Conservation (phyloP, 2,797 vertebrate species). For the Characodon lateralis region DNA sequence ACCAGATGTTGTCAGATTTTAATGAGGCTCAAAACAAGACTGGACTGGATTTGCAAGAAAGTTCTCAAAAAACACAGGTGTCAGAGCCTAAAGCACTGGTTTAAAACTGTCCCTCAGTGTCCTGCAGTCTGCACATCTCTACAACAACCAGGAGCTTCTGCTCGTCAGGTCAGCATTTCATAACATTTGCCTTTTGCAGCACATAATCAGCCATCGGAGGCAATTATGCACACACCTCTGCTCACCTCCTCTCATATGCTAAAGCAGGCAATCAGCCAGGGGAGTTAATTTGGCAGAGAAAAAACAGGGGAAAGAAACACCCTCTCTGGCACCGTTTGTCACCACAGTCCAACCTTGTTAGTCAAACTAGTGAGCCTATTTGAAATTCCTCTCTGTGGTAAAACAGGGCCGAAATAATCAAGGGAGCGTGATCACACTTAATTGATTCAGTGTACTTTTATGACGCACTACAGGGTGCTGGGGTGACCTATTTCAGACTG, state of each 20-base stretch:
- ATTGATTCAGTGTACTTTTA: constrained; percentile 85
- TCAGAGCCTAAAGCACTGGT: constrained; percentile 34
- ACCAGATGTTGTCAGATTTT: constrained; percentile 80
- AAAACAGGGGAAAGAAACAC: constrained; percentile 69
- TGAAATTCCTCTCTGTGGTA: constrained; percentile 81
- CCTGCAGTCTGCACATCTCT: constrained; percentile 1
- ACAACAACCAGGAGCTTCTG: constrained; percentile 12
- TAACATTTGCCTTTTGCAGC: constrained; percentile 65
- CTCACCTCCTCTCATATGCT: constrained; percentile 77
- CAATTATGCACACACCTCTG: constrained; percentile 74
- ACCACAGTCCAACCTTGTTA: constrained; percentile 79
- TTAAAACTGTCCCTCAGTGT: constrained; percentile 24
- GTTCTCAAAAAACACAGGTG: constrained; percentile 80
- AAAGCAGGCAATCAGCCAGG: constrained; percentile 80
- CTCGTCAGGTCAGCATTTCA: constrained; percentile 56
- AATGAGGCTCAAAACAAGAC: constrained; percentile 79
- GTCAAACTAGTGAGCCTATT: constrained; percentile 78
- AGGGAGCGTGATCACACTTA: constrained; percentile 83
- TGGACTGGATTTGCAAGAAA: constrained; percentile 64
- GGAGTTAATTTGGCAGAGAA: constrained; percentile 75
- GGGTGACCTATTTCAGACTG: constrained; percentile 84
- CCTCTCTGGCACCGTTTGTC: constrained; percentile 78
- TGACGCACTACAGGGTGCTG: constrained; percentile 83
- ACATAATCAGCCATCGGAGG: constrained; percentile 70
- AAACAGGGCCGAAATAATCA: constrained; percentile 84